Conservation (phyloP, 2,888 invertebrate species). For the Tipula unca region DNA sequence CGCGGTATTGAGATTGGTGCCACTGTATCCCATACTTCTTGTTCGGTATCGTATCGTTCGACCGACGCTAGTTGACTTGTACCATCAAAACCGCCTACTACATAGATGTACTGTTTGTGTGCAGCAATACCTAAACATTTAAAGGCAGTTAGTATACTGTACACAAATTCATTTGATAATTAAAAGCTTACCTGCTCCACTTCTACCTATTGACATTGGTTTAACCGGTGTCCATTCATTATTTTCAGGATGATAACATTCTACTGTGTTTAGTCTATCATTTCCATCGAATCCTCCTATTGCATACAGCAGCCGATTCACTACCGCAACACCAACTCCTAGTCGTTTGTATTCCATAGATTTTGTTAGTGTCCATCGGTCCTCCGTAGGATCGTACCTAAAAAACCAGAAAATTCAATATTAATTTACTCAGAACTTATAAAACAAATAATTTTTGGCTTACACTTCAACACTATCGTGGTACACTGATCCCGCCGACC, state of each 20-base stretch:
- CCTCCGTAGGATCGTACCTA: conserved; percentile 80
- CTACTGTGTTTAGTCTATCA: conserved; percentile 66
- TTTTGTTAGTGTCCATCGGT: conserved; percentile 68
- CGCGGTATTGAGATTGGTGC: conserved; percentile 69
- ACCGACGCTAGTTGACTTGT: conserved; percentile 70
- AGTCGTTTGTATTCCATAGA: conserved; percentile 69
- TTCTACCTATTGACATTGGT: conserved; percentile 67
- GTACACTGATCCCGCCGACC: conserved; percentile 76
- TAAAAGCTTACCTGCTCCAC: conserved; percentile 63
- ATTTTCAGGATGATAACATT: conserved; percentile 91
- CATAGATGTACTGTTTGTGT: conserved; percentile 78
- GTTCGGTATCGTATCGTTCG: conserved; percentile 81
- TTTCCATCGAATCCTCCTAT: conserved; percentile 85
- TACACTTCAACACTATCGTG: conserved; percentile 86
- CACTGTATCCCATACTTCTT: conserved; percentile 67
- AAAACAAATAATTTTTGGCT: conserved; percentile 31
- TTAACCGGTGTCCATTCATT: conserved; percentile 78
- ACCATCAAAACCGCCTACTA: conserved; percentile 93
- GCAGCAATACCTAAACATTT: conserved; percentile 60
- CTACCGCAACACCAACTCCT: conserved; percentile 71
- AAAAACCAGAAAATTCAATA: conserved; percentile 25
- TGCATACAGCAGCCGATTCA: conserved; percentile 70
- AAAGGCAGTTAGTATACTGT: not conserved
- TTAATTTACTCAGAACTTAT: conserved; percentile 22
- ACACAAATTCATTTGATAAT: not conserved